Evolutionary conservation across 2,888 invertebrate species (phyloP).

Genomic region (Sylvicola cinctus): DNA sequence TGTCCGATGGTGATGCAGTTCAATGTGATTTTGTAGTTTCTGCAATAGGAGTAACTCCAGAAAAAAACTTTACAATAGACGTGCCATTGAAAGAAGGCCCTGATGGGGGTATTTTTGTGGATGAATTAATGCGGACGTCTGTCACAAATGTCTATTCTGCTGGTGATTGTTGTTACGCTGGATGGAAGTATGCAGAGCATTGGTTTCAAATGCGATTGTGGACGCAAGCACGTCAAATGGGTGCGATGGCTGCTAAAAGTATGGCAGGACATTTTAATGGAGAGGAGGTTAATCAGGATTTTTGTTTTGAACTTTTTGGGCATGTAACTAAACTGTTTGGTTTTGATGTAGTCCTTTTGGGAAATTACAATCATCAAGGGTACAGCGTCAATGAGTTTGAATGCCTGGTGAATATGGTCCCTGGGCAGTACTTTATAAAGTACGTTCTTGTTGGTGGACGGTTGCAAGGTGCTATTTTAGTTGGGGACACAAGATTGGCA

Average conservation of each 20-base stretch:
- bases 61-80: constrained; percentile 34
- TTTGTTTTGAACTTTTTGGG: constrained; percentile 93
- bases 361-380: constrained; percentile 83
- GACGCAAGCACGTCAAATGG: constrained; percentile 98
- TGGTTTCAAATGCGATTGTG: constrained; percentile 94
- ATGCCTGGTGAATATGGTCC: constrained; percentile 64
- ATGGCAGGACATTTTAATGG: constrained; percentile 44
- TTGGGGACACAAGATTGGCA: constrained; percentile 93
- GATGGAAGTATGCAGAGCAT: constrained; percentile 53
- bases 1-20: constrained; percentile 50
- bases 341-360: constrained; percentile 76
- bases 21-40: constrained; percentile 83
- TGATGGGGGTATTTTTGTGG: constrained; percentile 72
- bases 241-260: constrained; percentile 75
- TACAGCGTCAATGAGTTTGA: constrained; percentile 54
- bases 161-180: constrained; percentile 80
- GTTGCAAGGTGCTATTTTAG: constrained; percentile 82
- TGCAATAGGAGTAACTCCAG: constrained; percentile 80
- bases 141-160: constrained; percentile 70
- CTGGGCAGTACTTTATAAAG: constrained; percentile 65
- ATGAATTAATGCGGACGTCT: constrained; percentile 70
- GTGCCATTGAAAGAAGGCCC: constrained; percentile 28
- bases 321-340: constrained; percentile 93
- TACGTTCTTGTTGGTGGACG: constrained; percentile 64
- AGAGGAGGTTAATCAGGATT: constrained; percentile 61